Evolutionary conservation across 1,140 invertebrate genomes (phyloP).

Genomic region (Belonocnema kinseyi): DNA sequence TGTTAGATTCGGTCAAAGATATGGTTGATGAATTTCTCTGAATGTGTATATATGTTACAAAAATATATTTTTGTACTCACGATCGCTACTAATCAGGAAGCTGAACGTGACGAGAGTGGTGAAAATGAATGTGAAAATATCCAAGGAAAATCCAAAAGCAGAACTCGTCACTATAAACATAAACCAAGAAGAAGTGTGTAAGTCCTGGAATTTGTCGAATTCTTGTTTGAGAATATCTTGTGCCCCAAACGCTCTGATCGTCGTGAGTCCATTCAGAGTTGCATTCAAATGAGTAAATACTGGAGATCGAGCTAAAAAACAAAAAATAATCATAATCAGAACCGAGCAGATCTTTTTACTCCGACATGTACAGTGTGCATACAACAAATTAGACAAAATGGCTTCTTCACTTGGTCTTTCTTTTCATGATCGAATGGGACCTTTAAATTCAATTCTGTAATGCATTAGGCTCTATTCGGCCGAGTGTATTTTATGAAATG

Average conservation of each 20-base stretch:
- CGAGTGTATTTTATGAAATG: no score
- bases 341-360: no score
- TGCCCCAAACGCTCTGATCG: slow-evolving; percentile 90
- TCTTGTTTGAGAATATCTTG: slow-evolving; percentile 87
- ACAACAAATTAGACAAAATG: no score
- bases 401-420: no score
- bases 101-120: slow-evolving; percentile 77
- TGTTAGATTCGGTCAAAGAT: no score
- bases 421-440: no score
- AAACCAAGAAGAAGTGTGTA: slow-evolving; percentile 82
- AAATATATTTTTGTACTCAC: slow-evolving; percentile 31
- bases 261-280: slow-evolving; percentile 91
- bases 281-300: slow-evolving; percentile 93
- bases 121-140: slow-evolving; percentile 83
- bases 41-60: no score
- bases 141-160: slow-evolving; percentile 81
- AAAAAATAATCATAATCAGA: no score
- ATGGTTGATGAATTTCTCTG: no score
- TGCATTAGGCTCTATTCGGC: no score
- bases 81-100: slow-evolving; percentile 70
- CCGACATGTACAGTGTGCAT: no score
- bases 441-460: no score
- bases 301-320: slow-evolving; percentile 81
- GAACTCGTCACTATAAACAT: slow-evolving; percentile 81
- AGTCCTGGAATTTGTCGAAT: slow-evolving; percentile 82